Conservation (phyloP, 2,797 vertebrate species). For the Cebuella pygmaea region DNA sequence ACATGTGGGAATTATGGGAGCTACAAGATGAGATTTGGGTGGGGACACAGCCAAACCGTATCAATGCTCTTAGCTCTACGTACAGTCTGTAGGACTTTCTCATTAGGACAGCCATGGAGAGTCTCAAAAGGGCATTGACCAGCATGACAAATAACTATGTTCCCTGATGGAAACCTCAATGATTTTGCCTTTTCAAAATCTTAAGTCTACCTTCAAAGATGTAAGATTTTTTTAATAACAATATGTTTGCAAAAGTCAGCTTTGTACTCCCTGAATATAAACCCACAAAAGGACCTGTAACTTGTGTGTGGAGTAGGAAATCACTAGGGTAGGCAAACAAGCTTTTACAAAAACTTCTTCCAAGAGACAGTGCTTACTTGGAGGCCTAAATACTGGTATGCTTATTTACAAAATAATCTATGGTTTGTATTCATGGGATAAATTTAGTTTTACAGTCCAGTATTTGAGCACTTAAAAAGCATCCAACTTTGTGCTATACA, state of each 20-base stretch:
- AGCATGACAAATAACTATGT: not conserved
- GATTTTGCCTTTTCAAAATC: constrained; percentile 14
- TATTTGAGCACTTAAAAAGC: not conserved
- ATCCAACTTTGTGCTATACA: not conserved
- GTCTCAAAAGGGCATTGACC: not conserved
- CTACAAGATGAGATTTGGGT: not conserved
- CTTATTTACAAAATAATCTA: not conserved
- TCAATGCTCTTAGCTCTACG: not conserved
- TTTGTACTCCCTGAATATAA: not conserved
- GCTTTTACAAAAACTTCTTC: not conserved
- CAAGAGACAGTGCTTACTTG: not conserved
- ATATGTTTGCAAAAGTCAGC: not conserved
- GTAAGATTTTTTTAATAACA: not conserved
- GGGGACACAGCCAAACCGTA: not conserved
- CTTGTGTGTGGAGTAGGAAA: not conserved
- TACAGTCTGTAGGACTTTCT: not conserved
- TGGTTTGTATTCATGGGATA: not conserved
- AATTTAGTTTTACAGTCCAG: not conserved
- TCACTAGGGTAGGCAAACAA: not conserved
- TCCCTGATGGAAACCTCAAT: not conserved
- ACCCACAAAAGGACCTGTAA: not conserved
- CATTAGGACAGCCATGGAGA: not conserved
- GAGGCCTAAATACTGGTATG: not conserved
- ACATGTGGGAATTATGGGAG: not conserved
- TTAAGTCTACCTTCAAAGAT: not conserved